Percentiles rank a stretch among this genome's conserved stretches.
Evolutionary conservation across 37 sponge, comb jelly and placozoan genomes (phyloP).

Genomic region (Geodia barretti): DNA sequence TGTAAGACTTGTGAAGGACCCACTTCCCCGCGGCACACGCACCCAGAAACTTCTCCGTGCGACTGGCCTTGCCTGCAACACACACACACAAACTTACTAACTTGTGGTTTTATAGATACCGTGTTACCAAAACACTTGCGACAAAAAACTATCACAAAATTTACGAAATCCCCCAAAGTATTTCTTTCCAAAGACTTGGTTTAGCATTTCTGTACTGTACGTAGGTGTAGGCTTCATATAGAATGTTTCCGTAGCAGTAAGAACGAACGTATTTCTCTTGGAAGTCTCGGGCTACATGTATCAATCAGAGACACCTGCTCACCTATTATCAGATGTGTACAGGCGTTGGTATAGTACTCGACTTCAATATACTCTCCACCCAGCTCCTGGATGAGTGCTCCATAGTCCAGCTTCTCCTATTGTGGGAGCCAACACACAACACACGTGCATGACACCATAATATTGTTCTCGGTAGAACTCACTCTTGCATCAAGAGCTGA

Average conservation of each 20-base stretch:
- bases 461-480: background rate
- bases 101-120: background rate
- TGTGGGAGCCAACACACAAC: background rate
- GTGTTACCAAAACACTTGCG: too few species aligned
- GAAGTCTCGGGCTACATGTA: too few species aligned
- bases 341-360: constrained; percentile 59
- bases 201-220: too few species aligned
- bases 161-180: too few species aligned
- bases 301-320: background rate
- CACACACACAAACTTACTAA: background rate
- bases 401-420: constrained; percentile 78
- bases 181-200: too few species aligned
- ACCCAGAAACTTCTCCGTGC: constrained; percentile 88
- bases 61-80: constrained; percentile 55
- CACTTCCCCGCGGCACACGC: constrained; percentile 90
- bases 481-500: constrained; percentile 52
- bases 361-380: constrained; percentile 65
- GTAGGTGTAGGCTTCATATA: too few species aligned
- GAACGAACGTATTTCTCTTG: too few species aligned
- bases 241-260: too few species aligned
- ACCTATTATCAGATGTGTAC: constrained; percentile 83
- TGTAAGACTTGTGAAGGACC: constrained; percentile 81
- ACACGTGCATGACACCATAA: background rate
- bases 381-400: constrained; percentile 68
- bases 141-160: too few species aligned